phyloP scores from a whole-genome alignment of 2,797 vertebrate genomes.

The Rhinella marina region DNA sequence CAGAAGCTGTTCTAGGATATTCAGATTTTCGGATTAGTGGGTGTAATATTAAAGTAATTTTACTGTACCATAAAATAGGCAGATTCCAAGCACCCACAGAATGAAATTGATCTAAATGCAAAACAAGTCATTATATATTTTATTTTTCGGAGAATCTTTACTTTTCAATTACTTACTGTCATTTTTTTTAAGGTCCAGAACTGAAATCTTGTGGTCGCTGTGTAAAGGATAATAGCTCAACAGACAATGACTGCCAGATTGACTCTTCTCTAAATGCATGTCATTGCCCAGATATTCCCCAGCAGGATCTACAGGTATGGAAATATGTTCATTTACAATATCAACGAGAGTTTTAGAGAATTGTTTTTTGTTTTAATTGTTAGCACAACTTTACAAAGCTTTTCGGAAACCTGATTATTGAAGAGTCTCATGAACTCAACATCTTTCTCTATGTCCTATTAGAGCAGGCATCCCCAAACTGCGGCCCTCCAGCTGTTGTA shows the following conservation, averaged over 20 bases:
- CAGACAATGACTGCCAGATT: neutral
- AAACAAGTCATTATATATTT: neutral
- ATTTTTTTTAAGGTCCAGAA: conserved; percentile 32
- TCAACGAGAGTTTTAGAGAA: neutral
- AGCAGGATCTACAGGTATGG: conserved; percentile 36
- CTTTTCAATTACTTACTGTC: neutral
- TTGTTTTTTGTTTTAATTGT: neutral
- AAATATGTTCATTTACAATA: neutral
- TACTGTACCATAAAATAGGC: neutral
- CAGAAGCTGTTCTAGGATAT: neutral
- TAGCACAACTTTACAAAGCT: neutral
- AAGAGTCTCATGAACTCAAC: no score
- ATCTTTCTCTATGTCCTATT: no score
- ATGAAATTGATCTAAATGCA: neutral
- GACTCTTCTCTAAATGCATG: conserved; percentile 15
- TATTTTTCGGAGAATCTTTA: neutral
- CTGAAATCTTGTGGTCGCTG: conserved; percentile 27
- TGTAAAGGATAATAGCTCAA: neutral
- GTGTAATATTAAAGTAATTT: neutral
- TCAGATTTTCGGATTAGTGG: neutral
- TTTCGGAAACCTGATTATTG: no score
- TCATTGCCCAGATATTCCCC: neutral
- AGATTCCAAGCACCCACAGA: neutral
- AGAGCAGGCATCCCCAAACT: no score
- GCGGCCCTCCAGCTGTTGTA: no score